phyloP scores from a whole-genome alignment of 2,113 vertebrate genomes.

The Notechis scutatus region DNA sequence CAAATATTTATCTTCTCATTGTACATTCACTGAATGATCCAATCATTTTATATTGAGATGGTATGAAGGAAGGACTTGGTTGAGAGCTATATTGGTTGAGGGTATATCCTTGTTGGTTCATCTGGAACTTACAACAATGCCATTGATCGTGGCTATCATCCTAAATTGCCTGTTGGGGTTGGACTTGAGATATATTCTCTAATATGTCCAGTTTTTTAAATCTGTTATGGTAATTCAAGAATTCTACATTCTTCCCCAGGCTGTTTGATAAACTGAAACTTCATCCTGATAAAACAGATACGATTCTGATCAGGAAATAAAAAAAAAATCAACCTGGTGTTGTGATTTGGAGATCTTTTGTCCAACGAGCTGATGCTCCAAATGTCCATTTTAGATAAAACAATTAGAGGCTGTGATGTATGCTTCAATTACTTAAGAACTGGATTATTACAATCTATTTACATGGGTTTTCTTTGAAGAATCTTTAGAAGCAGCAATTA shows the following conservation, averaged over 20 bases:
- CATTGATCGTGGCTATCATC: not conserved
- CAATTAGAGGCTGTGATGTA: not conserved
- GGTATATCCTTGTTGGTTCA: not conserved
- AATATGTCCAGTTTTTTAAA: not conserved
- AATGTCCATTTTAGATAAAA: not conserved
- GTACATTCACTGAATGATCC: not conserved
- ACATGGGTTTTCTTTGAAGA: not conserved
- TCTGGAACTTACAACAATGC: not conserved
- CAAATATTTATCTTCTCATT: not conserved
- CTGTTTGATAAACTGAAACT: not conserved
- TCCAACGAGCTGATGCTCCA: not conserved
- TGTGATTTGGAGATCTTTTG: not conserved
- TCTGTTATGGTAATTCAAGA: not conserved
- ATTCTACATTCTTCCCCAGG: not conserved
- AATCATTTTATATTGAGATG: not conserved
- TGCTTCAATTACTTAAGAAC: not conserved
- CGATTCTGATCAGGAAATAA: not conserved
- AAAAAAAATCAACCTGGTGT: not conserved
- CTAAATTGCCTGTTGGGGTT: not conserved
- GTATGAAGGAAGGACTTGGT: not conserved
- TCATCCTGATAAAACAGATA: not conserved
- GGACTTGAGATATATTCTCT: not conserved
- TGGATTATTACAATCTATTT: not conserved
- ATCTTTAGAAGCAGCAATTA: not conserved
- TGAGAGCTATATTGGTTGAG: not conserved